phyloP scores from a whole-genome alignment of 2,888 invertebrate genomes.

The Rhorus exstirpatorius region DNA sequence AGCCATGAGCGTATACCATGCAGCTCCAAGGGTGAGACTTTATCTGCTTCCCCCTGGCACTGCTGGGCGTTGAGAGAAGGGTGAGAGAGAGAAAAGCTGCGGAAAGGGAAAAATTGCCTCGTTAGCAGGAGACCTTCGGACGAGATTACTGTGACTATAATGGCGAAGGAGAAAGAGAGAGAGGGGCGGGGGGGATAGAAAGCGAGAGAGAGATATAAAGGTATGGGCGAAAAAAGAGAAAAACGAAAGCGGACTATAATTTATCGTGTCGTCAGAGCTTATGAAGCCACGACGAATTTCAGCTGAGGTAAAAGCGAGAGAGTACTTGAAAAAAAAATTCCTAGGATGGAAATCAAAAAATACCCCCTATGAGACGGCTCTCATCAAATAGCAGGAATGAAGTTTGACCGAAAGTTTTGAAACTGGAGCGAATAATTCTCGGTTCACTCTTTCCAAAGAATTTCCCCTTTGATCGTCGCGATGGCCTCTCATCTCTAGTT shows the following conservation, averaged over 20 bases:
- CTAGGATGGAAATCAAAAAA: slow-evolving; percentile 1
- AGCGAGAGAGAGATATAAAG: slow-evolving; percentile 12
- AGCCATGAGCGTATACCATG: not conserved
- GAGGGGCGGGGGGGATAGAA: slow-evolving; percentile 1
- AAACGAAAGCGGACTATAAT: slow-evolving; percentile 34
- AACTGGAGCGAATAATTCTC: slow-evolving; percentile 43
- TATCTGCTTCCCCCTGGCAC: slow-evolving; percentile 45
- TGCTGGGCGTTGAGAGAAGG: slow-evolving; percentile 53
- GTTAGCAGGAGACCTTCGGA: slow-evolving; percentile 62
- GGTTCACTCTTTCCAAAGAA: slow-evolving; percentile 14
- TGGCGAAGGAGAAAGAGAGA: slow-evolving; percentile 20
- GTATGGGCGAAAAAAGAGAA: slow-evolving; percentile 18
- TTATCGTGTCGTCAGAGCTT: slow-evolving; percentile 46
- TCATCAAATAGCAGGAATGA: slow-evolving; percentile 6
- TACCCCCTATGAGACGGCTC: not conserved
- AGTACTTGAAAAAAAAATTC: slow-evolving; percentile 7
- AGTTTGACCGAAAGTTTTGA: slow-evolving; percentile 42
- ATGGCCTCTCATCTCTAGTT: slow-evolving; percentile 1
- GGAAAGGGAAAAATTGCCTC: slow-evolving; percentile 68
- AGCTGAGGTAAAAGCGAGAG: slow-evolving; percentile 6
- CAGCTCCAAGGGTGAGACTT: slow-evolving; percentile 35
- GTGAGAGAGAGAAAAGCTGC: slow-evolving; percentile 45
- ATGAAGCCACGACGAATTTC: slow-evolving; percentile 52
- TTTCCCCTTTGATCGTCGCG: not conserved
- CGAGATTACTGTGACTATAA: slow-evolving; percentile 61